phyloP scores from a whole-genome alignment of 2,797 vertebrate species.

The Peromyscus melanophrys region DNA sequence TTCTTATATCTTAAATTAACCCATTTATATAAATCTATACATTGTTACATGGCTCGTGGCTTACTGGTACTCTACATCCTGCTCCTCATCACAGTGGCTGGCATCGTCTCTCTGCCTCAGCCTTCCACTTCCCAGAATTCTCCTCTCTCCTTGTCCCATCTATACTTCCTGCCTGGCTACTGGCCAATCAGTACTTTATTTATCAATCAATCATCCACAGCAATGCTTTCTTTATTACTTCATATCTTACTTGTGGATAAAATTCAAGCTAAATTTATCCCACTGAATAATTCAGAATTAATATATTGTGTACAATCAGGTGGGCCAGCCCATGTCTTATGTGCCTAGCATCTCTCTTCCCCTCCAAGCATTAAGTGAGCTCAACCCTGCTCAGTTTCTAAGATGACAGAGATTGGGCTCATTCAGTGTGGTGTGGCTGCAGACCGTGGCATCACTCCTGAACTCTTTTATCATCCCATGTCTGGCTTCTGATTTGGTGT shows the following conservation, averaged over 20 bases:
- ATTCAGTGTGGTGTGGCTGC: background rate
- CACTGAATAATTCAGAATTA: background rate
- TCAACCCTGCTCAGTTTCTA: background rate
- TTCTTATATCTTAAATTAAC: too few relatives aligned
- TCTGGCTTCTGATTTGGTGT: background rate
- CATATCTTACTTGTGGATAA: background rate
- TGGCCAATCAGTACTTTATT: too few relatives aligned
- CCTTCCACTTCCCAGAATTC: too few relatives aligned
- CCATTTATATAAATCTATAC: too few relatives aligned
- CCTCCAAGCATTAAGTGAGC: too few relatives aligned
- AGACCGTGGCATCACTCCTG: background rate
- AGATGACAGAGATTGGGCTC: background rate
- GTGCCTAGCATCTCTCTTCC: background rate
- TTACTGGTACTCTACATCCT: too few relatives aligned
- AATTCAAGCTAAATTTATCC: background rate
- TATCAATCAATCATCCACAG: too few relatives aligned
- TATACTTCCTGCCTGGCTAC: too few relatives aligned
- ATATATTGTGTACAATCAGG: background rate
- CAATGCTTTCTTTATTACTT: background rate
- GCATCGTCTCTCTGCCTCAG: too few relatives aligned
- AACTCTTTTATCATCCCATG: background rate
- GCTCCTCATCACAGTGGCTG: too few relatives aligned
- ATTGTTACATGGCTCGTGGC: too few relatives aligned
- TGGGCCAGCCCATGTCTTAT: background rate
- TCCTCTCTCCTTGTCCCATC: too few relatives aligned